These are phyloP conservation scores for Acronicta leporina DNA, from an alignment of 2,888 invertebrate species.

Conservation along the genomic window DNA sequence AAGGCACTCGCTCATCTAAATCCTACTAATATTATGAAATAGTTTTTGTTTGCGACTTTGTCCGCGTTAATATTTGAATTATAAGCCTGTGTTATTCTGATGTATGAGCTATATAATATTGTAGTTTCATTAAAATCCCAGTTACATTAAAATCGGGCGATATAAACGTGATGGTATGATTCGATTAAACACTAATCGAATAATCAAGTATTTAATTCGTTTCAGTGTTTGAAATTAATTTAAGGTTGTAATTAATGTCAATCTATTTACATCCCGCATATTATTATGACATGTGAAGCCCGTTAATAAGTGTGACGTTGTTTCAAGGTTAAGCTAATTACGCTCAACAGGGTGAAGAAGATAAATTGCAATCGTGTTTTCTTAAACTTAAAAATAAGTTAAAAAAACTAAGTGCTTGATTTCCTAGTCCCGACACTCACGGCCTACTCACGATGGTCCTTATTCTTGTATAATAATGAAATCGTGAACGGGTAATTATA, in stretches of 20 bases:
- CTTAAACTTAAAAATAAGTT: conserved; percentile 56
- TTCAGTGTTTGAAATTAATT: conserved; percentile 25
- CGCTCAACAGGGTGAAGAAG: conserved; percentile 52
- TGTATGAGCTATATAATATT: too few relatives aligned
- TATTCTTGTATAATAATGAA: conserved; percentile 60
- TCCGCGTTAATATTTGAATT: too few relatives aligned
- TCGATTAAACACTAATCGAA: neutral
- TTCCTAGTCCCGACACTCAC: conserved; percentile 61
- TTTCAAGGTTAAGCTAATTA: conserved; percentile 55
- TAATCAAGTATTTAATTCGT: conserved; percentile 18
- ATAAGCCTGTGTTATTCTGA: too few relatives aligned
- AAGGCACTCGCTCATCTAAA: too few relatives aligned
- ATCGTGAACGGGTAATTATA: conserved; percentile 74
- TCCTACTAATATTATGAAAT: too few relatives aligned
- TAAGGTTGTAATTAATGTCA: conserved; percentile 25
- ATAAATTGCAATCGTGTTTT: conserved; percentile 59
- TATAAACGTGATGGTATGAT: too few relatives aligned
- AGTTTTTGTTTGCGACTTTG: too few relatives aligned
- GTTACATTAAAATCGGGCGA: too few relatives aligned
- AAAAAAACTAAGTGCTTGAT: conserved; percentile 48
- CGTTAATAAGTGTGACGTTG: conserved; percentile 16
- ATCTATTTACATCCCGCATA: conserved; percentile 11
- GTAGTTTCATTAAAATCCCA: too few relatives aligned
- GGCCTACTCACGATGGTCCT: conserved; percentile 53
- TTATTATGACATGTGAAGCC: conserved; percentile 6